A percentile compares a stretch with the other conserved stretches of the same genome.
phyloP scores from a whole-genome alignment of 2,888 invertebrate species.

The Sipha maydis region DNA sequence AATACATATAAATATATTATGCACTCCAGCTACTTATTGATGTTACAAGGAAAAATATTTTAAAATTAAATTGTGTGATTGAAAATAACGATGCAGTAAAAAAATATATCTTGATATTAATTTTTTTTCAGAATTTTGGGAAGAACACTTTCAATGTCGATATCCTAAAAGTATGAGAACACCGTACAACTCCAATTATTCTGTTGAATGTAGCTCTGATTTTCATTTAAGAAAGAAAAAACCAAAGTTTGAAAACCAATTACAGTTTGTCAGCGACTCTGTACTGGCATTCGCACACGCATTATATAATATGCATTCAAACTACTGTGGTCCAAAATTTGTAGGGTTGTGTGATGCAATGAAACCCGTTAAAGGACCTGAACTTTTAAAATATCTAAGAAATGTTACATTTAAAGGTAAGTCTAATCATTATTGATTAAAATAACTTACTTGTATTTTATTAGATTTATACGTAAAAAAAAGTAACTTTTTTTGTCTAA shows the following conservation, averaged over 20 bases:
- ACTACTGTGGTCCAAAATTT: constrained; percentile 77
- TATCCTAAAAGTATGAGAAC: constrained; percentile 83
- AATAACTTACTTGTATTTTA: too few relatives aligned
- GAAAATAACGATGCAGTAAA: too few relatives aligned
- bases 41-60: too few relatives aligned
- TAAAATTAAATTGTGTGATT: too few relatives aligned
- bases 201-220: constrained; percentile 78
- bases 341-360: constrained; percentile 87
- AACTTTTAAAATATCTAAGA: constrained; percentile 83
- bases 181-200: constrained; percentile 83
- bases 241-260: constrained; percentile 89
- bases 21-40: too few relatives aligned
- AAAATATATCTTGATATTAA: too few relatives aligned
- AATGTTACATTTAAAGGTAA: constrained; percentile 90
- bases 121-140: constrained; percentile 84
- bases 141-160: constrained; percentile 90
- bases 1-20: too few relatives aligned
- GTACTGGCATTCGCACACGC: constrained; percentile 95
- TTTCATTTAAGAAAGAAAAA: constrained; percentile 80
- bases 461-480: too few relatives aligned
- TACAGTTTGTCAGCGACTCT: constrained; percentile 96
- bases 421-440: constrained; percentile 63
- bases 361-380: constrained; percentile 89
- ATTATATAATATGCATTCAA: constrained; percentile 81
- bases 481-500: too few relatives aligned